phyloP scores from a whole-genome alignment of 1,140 invertebrate species.

The Temnothorax nylanderi region DNA sequence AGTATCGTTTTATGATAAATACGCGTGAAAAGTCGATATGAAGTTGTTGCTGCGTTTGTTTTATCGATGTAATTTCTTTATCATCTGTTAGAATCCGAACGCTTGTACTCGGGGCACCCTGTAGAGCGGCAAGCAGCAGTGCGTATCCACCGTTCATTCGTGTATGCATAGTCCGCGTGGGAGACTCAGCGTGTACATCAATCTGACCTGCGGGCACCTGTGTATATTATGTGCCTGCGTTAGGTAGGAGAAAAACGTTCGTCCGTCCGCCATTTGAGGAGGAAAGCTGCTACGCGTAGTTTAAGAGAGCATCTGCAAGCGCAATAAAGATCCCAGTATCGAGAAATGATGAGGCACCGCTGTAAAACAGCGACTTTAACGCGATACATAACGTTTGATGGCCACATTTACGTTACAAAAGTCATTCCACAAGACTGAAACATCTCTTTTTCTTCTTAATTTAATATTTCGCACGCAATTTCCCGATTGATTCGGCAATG shows the following conservation, averaged over 20 bases:
- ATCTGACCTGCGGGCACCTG: conserved; percentile 61
- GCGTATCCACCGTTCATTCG: conserved; percentile 74
- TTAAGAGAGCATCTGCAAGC: conserved; percentile 37
- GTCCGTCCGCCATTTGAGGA: background rate
- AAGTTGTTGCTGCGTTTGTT: background rate
- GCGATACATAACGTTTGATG: conserved; percentile 28
- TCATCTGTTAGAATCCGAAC: background rate
- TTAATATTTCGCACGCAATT: background rate
- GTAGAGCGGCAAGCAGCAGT: conserved; percentile 64
- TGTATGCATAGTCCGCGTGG: conserved; percentile 67
- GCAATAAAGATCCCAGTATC: conserved; percentile 16
- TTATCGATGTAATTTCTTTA: background rate
- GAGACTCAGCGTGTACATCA: conserved; percentile 68
- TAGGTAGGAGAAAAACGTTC: conserved; percentile 57
- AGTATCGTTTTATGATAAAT: background rate
- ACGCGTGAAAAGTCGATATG: background rate
- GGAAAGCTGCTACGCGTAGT: conserved; percentile 11
- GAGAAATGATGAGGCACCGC: background rate
- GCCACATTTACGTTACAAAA: background rate
- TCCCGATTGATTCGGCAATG: background rate
- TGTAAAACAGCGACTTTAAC: background rate
- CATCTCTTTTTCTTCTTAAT: background rate
- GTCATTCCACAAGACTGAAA: background rate
- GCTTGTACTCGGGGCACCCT: conserved; percentile 35
- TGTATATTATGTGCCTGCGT: conserved; percentile 65